Percentiles rank a stretch among this genome's conserved stretches.
phyloP scores from a whole-genome alignment of 2,888 invertebrate genomes.

The Eupelmus urozonus region DNA sequence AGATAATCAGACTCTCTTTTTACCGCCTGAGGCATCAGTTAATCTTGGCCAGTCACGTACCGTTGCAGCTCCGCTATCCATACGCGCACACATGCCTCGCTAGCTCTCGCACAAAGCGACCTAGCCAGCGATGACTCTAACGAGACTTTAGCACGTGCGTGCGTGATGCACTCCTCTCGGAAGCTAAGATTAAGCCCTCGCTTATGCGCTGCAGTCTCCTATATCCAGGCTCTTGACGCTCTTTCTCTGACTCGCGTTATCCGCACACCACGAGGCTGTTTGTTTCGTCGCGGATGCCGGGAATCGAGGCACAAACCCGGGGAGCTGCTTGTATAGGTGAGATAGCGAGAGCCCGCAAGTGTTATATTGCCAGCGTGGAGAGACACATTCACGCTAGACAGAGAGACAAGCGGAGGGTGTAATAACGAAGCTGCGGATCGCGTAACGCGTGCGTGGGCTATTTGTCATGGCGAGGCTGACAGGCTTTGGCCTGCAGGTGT shows the following conservation, averaged over 20 bases:
- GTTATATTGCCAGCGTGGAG: conserved; percentile 1
- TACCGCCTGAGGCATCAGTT: not conserved
- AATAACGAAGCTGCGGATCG: conserved; percentile 21
- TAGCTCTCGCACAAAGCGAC: not conserved
- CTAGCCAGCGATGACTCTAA: not conserved
- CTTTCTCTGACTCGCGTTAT: no score
- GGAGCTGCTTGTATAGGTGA: no score
- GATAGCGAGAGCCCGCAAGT: not conserved
- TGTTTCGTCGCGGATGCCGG: no score
- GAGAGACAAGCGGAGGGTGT: not conserved
- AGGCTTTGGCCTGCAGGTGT: conserved; percentile 8
- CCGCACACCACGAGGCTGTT: no score
- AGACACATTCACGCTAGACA: not conserved
- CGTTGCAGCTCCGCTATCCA: not conserved
- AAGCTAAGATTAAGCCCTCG: no score
- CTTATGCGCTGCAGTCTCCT: no score
- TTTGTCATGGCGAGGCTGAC: no score
- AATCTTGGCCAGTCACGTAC: conserved; percentile 29
- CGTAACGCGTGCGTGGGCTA: conserved; percentile 20
- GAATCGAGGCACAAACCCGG: no score
- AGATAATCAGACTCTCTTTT: no score
- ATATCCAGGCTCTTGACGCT: no score
- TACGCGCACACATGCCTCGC: no score
- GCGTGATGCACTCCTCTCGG: not conserved
- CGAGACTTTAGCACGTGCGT: not conserved